Evolutionary conservation across 2,113 vertebrate species (phyloP).

Genomic region (Mustelus asterias): DNA sequence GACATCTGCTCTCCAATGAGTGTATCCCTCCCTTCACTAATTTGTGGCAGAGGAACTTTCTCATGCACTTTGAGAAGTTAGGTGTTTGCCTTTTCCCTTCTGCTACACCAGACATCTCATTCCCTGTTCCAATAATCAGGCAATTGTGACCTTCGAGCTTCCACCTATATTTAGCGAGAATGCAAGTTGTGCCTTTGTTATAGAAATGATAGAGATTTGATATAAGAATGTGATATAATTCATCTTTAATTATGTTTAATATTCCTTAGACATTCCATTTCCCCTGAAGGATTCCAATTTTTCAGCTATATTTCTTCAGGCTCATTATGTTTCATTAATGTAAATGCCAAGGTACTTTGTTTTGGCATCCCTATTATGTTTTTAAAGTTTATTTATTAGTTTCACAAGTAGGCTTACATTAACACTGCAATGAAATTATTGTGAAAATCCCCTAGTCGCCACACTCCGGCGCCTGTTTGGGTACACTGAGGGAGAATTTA

Average conservation of each 20-base stretch:
- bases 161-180: neutral
- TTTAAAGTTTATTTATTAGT: no score
- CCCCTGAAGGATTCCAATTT: neutral
- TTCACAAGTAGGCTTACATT: no score
- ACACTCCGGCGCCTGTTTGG: no score
- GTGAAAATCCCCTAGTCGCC: no score
- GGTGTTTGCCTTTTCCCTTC: neutral
- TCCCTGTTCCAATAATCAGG: neutral
- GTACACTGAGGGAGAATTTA: no score
- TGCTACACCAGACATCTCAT: neutral
- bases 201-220: slow-evolving; percentile 15
- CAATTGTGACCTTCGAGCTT: neutral
- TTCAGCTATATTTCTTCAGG: neutral
- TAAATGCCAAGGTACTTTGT: neutral
- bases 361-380: neutral
- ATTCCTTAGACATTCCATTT: neutral
- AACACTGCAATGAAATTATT: no score
- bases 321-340: neutral
- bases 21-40: neutral
- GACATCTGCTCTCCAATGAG: neutral
- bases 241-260: neutral
- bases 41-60: neutral
- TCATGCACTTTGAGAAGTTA: neutral
- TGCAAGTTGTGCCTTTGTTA: neutral
- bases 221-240: neutral